Percentiles rank a stretch among this genome's conserved stretches.
These are phyloP conservation scores for Cyclopterus lumpus DNA, from an alignment of 2,797 vertebrate genomes.

Conservation along the genomic window DNA sequence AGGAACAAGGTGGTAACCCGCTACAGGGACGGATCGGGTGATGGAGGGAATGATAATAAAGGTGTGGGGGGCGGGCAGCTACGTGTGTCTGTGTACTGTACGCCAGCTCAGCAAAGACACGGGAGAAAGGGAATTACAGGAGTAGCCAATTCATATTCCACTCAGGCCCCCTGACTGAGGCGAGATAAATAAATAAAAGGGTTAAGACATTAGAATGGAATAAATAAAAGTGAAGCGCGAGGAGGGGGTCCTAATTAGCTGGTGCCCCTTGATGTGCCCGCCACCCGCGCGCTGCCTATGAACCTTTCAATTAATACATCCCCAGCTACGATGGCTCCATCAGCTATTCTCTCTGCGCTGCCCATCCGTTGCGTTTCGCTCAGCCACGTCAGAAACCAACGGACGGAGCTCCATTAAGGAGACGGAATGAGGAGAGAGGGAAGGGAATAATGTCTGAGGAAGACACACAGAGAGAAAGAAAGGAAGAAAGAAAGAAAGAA, in stretches of 20 bases:
- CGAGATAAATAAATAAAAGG: slow-evolving; percentile 74
- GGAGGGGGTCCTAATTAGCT: slow-evolving; percentile 79
- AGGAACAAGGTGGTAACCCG: slow-evolving; percentile 29
- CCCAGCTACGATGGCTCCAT: slow-evolving; percentile 77
- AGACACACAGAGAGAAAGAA: slow-evolving; percentile 12
- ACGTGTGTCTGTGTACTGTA: slow-evolving; percentile 54
- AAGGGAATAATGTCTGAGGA: slow-evolving; percentile 58
- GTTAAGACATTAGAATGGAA: slow-evolving; percentile 74
- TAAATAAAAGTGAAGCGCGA: slow-evolving; percentile 75
- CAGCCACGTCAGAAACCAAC: slow-evolving; percentile 72
- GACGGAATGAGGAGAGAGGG: slow-evolving; percentile 56
- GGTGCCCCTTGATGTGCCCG: slow-evolving; percentile 80
- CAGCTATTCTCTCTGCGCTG: slow-evolving; percentile 76
- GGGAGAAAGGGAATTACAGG: slow-evolving; percentile 30
- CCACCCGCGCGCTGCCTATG: slow-evolving; percentile 66
- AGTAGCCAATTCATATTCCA: slow-evolving; percentile 66
- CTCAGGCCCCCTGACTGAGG: slow-evolving; percentile 50
- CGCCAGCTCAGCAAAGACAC: slow-evolving; percentile 64
- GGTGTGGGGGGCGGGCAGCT: slow-evolving; percentile 7
- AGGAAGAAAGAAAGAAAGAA: background rate
- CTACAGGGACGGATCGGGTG: slow-evolving; percentile 16
- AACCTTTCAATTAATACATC: slow-evolving; percentile 84
- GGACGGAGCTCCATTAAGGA: slow-evolving; percentile 78
- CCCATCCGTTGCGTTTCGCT: slow-evolving; percentile 69
- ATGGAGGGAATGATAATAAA: slow-evolving; percentile 25